Evolutionary conservation across 2,888 invertebrate species (phyloP).

Genomic region (Ametastegia equiseti): DNA sequence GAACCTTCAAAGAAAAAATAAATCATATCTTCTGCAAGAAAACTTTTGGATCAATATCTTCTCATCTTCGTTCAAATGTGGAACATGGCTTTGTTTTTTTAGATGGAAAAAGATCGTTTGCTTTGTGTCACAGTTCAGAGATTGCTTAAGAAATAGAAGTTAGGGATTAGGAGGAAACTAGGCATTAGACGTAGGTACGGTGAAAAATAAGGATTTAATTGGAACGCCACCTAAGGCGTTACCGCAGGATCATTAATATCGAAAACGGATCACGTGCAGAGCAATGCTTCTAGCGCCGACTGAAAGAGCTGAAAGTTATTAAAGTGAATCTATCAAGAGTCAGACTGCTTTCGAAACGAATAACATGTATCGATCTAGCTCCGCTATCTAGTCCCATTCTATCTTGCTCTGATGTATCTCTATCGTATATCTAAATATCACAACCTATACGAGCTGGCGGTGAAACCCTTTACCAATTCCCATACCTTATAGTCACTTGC

Average conservation of each 20-base stretch:
- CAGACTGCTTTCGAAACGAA: conserved; percentile 34
- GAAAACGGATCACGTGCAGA: conserved; percentile 37
- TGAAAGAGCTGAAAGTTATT: conserved; percentile 21
- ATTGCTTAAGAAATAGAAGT: not conserved
- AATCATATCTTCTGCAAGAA: not conserved
- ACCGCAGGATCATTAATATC: conserved; percentile 37
- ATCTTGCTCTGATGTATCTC: conserved; percentile 10
- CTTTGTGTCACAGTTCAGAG: too few species aligned
- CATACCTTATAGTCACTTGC: not conserved
- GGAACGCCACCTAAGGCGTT: conserved; percentile 40
- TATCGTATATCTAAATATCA: not conserved
- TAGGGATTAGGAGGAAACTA: too few species aligned
- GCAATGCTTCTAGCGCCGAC: conserved; percentile 25
- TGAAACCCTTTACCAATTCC: conserved; percentile 2
- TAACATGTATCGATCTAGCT: conserved; percentile 31
- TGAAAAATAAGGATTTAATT: conserved; percentile 38
- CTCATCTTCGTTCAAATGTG: not conserved
- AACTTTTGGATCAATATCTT: not conserved
- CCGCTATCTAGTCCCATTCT: not conserved
- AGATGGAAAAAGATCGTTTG: not conserved
- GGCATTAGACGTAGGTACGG: not conserved
- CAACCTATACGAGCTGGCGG: conserved; percentile 16
- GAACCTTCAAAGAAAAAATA: not conserved
- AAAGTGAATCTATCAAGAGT: conserved; percentile 40
- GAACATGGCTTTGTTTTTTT: not conserved